Conservation (phyloP, 2,888 invertebrate genomes). For the Tribolium freemani region DNA sequence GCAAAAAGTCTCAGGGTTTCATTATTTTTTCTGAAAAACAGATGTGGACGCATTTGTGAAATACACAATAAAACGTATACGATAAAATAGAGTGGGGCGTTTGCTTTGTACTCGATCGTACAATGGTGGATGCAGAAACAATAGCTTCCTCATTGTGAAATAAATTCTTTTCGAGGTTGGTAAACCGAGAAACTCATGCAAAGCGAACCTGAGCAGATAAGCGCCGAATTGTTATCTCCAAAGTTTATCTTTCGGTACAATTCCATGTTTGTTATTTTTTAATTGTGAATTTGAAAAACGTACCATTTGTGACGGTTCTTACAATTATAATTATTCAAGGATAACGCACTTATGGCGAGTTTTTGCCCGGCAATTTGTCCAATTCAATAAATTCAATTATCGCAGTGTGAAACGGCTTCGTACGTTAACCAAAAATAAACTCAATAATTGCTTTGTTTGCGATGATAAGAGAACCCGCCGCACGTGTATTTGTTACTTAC, state of each 20-base stretch:
- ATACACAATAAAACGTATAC: too few relatives aligned
- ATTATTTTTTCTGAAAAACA: too few relatives aligned
- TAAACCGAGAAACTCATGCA: not conserved
- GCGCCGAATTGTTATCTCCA: not conserved
- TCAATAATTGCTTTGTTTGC: slow-evolving; percentile 32
- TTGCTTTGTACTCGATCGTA: not conserved
- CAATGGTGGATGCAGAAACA: not conserved
- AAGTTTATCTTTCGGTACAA: not conserved
- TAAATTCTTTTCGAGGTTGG: not conserved
- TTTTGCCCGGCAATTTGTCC: slow-evolving; percentile 10
- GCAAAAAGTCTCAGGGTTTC: too few relatives aligned
- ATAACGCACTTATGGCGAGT: not conserved
- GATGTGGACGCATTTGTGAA: too few relatives aligned
- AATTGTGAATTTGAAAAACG: not conserved
- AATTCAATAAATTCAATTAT: slow-evolving; percentile 26
- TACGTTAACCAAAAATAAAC: slow-evolving; percentile 19
- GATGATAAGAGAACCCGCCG: slow-evolving; percentile 17
- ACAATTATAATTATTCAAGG: slow-evolving; percentile 1
- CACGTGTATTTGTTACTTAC: slow-evolving; percentile 9
- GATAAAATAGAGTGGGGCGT: not conserved
- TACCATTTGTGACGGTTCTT: not conserved
- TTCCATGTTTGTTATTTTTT: slow-evolving; percentile 3
- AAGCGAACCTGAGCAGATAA: not conserved
- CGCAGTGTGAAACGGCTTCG: not conserved
- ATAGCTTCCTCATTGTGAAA: not conserved